Percentiles rank a stretch among this genome's conserved stretches.
Evolutionary conservation across 2,113 vertebrate genomes (phyloP).

Genomic region (Tautogolabrus adspersus): DNA sequence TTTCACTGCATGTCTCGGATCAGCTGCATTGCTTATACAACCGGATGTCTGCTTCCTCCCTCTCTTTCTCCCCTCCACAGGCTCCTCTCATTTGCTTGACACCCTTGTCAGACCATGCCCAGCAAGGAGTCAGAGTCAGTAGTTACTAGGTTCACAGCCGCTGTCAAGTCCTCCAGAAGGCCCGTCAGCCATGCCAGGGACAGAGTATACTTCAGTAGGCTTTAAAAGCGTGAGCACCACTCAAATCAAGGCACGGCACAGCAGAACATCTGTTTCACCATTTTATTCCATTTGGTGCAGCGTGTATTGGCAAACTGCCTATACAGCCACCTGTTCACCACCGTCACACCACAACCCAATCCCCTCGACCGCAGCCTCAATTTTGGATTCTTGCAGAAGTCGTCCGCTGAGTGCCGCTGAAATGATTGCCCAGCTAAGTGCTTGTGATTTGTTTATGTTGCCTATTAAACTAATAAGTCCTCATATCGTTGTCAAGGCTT

Average conservation of each 20-base stretch:
- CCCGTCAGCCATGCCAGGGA: constrained; percentile 40
- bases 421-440: constrained; percentile 74
- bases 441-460: constrained; percentile 79
- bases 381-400: constrained; percentile 58
- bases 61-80: constrained; percentile 40
- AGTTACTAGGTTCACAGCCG: constrained; percentile 67
- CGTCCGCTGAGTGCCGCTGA: constrained; percentile 62
- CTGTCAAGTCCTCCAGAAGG: constrained; percentile 63
- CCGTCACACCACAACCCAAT: constrained; percentile 37
- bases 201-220: constrained; percentile 46
- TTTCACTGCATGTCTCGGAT: constrained; percentile 30
- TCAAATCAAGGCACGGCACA: constrained; percentile 66
- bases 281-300: constrained; percentile 72
- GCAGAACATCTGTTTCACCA: constrained; percentile 72
- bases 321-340: constrained; percentile 74
- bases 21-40: constrained; percentile 38
- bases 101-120: constrained; percentile 66
- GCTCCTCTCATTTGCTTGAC: constrained; percentile 71
- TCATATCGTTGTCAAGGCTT: constrained; percentile 68
- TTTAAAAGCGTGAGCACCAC: constrained; percentile 61
- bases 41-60: constrained; percentile 40
- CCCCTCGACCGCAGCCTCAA: constrained; percentile 51
- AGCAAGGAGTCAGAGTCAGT: constrained; percentile 63
- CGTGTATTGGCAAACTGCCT: constrained; percentile 64
- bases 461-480: constrained; percentile 76